Conservation (phyloP, 2,797 vertebrate genomes). For the Garrulus glandarius region DNA sequence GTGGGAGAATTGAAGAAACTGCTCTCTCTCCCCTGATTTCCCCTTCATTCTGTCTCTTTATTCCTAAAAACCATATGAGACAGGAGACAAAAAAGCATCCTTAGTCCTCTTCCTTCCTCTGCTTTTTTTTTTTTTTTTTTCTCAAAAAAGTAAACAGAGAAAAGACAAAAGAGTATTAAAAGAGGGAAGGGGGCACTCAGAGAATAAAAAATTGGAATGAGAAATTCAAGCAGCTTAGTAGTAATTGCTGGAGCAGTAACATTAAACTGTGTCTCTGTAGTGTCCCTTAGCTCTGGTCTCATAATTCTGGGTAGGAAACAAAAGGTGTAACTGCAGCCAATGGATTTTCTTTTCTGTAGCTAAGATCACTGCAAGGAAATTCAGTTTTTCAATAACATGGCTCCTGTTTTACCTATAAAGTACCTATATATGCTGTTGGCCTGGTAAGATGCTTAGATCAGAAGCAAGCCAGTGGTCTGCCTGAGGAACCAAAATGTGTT, state of each 20-base stretch:
- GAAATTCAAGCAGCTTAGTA: not conserved
- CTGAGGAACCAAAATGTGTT: not conserved
- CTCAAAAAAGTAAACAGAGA: not conserved
- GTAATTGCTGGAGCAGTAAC: not conserved
- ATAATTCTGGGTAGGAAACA: not conserved
- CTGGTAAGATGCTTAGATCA: not conserved
- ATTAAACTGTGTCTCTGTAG: not conserved
- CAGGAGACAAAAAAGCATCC: not conserved
- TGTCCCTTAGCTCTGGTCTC: not conserved
- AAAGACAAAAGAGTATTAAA: not conserved
- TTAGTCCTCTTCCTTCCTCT: not conserved
- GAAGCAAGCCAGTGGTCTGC: not conserved
- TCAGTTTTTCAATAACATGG: not conserved
- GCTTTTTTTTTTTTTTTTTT: not conserved
- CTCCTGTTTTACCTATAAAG: conserved; percentile 5
- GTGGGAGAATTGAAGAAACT: not conserved
- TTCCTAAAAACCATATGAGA: not conserved
- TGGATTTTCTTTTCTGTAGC: not conserved
- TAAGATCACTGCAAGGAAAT: not conserved
- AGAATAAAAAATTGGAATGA: not conserved
- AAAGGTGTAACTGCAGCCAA: not conserved
- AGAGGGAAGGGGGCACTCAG: not conserved
- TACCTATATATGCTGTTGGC: not conserved
- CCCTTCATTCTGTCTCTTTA: not conserved
- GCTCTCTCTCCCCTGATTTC: not conserved